Percentiles rank a stretch among this genome's conserved stretches.
Conservation (phyloP, 1,140 invertebrate genomes). For the Cydia strobilella region DNA sequence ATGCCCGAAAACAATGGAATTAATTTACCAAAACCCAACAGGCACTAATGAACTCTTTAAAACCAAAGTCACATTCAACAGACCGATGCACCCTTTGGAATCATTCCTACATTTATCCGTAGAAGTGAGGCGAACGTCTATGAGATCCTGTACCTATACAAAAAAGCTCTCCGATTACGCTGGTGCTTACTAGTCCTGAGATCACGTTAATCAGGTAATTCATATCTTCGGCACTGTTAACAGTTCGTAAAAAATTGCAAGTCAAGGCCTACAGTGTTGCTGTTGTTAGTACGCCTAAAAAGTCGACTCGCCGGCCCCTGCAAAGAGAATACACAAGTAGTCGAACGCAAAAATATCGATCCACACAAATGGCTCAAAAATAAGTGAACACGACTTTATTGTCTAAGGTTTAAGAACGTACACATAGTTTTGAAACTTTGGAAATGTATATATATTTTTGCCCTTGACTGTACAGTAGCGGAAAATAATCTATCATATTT, state of each 20-base stretch:
- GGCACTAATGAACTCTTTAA: slow-evolving; percentile 25
- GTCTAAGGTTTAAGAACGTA: too few species aligned
- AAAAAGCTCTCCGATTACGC: not conserved
- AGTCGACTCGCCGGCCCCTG: not conserved
- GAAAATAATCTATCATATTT: too few species aligned
- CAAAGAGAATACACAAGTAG: not conserved
- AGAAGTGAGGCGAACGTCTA: not conserved
- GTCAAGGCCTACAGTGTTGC: too few species aligned
- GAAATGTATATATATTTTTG: too few species aligned
- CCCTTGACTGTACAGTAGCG: too few species aligned
- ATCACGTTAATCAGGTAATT: too few species aligned
- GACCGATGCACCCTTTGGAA: not conserved
- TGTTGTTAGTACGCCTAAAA: not conserved
- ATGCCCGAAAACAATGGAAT: not conserved
- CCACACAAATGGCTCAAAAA: too few species aligned
- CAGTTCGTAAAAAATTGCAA: not conserved
- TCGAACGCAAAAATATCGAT: too few species aligned
- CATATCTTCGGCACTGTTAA: not conserved
- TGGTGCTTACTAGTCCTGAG: too few species aligned
- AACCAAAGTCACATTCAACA: slow-evolving; percentile 28
- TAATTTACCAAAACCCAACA: slow-evolving; percentile 14
- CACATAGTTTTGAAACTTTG: too few species aligned
- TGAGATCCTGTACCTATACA: not conserved
- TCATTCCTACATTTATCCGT: not conserved
- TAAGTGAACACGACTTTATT: too few species aligned